A percentile compares a stretch with the other conserved stretches of the same genome.
phyloP scores from a whole-genome alignment of 2,888 invertebrate genomes.

The Drosophila recens region DNA sequence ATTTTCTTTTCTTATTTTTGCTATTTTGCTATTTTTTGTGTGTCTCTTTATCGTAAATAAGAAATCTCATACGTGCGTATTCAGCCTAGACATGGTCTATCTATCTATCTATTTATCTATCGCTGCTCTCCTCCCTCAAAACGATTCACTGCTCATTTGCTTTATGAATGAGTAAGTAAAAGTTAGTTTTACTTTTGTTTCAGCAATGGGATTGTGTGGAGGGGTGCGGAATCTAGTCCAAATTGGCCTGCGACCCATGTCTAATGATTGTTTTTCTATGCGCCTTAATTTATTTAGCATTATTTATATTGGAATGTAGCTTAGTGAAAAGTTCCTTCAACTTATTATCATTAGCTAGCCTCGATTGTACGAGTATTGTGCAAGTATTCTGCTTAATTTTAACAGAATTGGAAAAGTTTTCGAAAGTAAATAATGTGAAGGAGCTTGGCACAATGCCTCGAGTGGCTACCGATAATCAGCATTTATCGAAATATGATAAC shows the following conservation, averaged over 20 bases:
- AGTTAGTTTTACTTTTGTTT: conserved; percentile 63
- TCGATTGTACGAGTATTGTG: not conserved
- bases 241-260: conserved; percentile 57
- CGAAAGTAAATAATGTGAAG: conserved; percentile 24
- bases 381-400: conserved; percentile 24
- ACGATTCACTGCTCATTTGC: conserved; percentile 44
- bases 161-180: conserved; percentile 72
- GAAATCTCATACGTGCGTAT: conserved; percentile 81
- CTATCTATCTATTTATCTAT: conserved; percentile 11
- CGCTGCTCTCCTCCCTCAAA: not conserved
- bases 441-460: conserved; percentile 2
- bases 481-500: conserved; percentile 27
- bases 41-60: conserved; percentile 83
- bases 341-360: conserved; percentile 38
- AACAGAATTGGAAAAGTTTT: conserved; percentile 38
- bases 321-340: conserved; percentile 13
- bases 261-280: conserved; percentile 78
- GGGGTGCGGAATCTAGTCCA: conserved; percentile 58
- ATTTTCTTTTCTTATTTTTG: conserved; percentile 61
- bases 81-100: conserved; percentile 45
- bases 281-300: conserved; percentile 70
- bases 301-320: conserved; percentile 53
- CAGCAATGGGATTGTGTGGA: not conserved
- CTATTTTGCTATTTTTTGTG: conserved; percentile 75
- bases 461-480: conserved; percentile 14